Base-by-base conservation (phyloP, 2,113 vertebrate species). In the Calyptomena viridis region DNA sequence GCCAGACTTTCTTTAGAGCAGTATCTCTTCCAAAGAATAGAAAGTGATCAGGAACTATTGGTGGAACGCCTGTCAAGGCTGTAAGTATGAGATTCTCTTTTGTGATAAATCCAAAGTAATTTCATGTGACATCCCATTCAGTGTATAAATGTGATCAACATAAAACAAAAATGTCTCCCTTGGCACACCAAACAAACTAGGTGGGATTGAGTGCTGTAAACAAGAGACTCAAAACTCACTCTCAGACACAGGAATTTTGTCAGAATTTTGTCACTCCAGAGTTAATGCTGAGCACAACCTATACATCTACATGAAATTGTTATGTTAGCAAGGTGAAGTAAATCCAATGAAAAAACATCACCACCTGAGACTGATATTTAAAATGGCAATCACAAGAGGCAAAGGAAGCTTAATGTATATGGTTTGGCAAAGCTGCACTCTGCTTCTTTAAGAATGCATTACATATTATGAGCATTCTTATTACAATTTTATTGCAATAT, bases 401-500 rank as follows among this genome's bases (percentile, higher is more conserved):
- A 96, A 95, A 96, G 82, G 89, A 83, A 91, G 46, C 78, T 87
- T 91, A 72, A 79, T 46, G 49, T 62, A 76, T 25, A 68, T 17
- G 2, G 47, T 68, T 55, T 92, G 93, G 80, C 60, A 93, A 86
- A 87, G 64, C 58, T 93, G 58, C 53, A 53, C 68, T 88, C 69
- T 72, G 31, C 37, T 68, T 93, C 73, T 92, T 95, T 94, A 92
- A 75, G 76, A 90, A 92, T 40, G 52, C 40, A 77, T 60, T 77
- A 62, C 33, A 67, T 79, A 87, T 79, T 84, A 83, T 75, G 40
- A 97, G 44, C 40, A 81, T 88, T 90, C 64, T 60, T 94, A 89
- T 96, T 92, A 89, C 56, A 95, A 87, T 84, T 94, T 90, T 87
- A 92, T 89, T 93, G 92, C 94, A 94, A 90, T 90, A 87, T 90